Evolutionary conservation across 2,888 invertebrate species (phyloP), one percentile per base, ranked within the genome.

Genomic region (Galerucella pusilla): DNA sequence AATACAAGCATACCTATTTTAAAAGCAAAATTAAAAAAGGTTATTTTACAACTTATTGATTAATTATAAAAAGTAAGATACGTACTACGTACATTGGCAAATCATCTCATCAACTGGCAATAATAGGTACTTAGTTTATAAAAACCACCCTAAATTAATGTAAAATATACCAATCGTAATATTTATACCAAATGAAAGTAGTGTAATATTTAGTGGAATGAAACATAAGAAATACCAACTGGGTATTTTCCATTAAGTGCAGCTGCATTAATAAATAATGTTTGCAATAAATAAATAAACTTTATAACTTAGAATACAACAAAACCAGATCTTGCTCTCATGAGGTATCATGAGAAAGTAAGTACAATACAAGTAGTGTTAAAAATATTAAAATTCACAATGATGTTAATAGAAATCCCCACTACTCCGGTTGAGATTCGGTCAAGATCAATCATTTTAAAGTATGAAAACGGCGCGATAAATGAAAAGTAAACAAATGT

Each of bases 371-470:
- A 75, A 77, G 73, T 65, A 67, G 54, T 67, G 54, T 67, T 65
- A 46, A 61, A 75, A 76, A 77, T 70, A 75, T 70, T 72, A 73
- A 71, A 63, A 77, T 68, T 71, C 67, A 76, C 54, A 76, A 77
- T 75, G 75, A 79, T 73, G 74, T 71, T 77, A 76, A 77, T 77
- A 79, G 79, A 79, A 76, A 77, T 78, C 78, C 78, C 79, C 79
- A 76, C 79, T 78, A 77, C 79, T 74, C 63, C 28, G 20, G 63
- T 73, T 59, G 67, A 61, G 77, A 80, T 81, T 81, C 81, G 82
- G 81, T 78, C 79, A 82, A 82, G 82, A 84, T 82, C 81, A 82
- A 83, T 84, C 82, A 83, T 81, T 82, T 82, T 82, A 80, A 83
- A 82, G 79, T 80, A 78, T 78, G 81, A 79, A 81, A 82, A 83